Evolutionary conservation across 2,797 vertebrate genomes (phyloP).

Genomic region (Ataeniobius toweri): DNA sequence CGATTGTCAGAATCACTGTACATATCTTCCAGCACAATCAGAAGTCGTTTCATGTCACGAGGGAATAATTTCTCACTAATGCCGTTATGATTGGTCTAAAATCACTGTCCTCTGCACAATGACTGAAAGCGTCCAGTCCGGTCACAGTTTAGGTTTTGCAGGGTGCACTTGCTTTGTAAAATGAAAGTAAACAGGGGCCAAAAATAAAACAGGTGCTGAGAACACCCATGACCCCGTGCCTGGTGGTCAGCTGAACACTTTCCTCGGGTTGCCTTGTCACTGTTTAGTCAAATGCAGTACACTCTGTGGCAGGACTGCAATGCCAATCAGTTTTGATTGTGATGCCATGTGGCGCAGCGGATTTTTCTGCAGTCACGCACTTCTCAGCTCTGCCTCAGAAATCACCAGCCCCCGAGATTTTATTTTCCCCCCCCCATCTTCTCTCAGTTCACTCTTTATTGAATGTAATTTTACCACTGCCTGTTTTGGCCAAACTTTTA

Average conservation of each 20-base stretch:
- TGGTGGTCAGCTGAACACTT: slow-evolving; percentile 51
- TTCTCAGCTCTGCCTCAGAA: slow-evolving; percentile 42
- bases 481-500: slow-evolving; percentile 29
- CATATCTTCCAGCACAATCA: slow-evolving; percentile 23
- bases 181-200: slow-evolving; percentile 40
- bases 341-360: slow-evolving; percentile 14
- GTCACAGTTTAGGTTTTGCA: slow-evolving; percentile 19
- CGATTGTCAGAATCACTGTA: slow-evolving; percentile 26
- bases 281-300: slow-evolving; percentile 48
- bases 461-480: slow-evolving; percentile 70
- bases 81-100: slow-evolving; percentile 10
- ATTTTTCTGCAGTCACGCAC: slow-evolving; percentile 16
- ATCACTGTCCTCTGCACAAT: slow-evolving; percentile 36
- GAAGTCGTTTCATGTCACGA: slow-evolving; percentile 5
- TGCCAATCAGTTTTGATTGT: slow-evolving; percentile 23
- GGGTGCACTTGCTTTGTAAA: background rate
- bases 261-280: slow-evolving; percentile 58
- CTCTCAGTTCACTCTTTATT: slow-evolving; percentile 50
- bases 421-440: too few species aligned
- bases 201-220: slow-evolving; percentile 56
- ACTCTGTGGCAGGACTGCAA: slow-evolving; percentile 46
- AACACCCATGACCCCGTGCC: slow-evolving; percentile 61
- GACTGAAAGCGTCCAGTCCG: slow-evolving; percentile 22
- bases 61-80: slow-evolving; percentile 31
- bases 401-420: slow-evolving; percentile 39